phyloP scores from a whole-genome alignment of 2,797 vertebrate genomes.

The Pipistrellus pygmaeus region DNA sequence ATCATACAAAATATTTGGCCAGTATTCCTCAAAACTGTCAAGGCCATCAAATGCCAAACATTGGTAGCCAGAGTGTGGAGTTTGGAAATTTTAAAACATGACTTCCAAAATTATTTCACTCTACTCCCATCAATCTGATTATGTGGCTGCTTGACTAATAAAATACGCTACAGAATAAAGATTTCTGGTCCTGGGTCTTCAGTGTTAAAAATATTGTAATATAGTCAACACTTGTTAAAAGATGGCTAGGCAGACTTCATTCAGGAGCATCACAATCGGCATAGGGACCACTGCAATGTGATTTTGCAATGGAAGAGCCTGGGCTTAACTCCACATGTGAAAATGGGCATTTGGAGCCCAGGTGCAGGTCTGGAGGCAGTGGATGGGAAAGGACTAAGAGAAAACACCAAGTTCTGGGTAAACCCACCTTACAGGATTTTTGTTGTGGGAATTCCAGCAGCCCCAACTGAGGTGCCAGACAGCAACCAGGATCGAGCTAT shows the following conservation, averaged over 20 bases:
- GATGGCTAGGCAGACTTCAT: background rate
- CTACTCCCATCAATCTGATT: background rate
- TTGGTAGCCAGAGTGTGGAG: background rate
- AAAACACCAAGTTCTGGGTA: background rate
- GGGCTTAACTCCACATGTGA: background rate
- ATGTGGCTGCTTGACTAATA: background rate
- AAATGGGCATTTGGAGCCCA: background rate
- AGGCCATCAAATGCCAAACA: background rate
- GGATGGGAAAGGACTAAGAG: background rate
- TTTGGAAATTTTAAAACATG: conserved; percentile 19
- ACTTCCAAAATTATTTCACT: background rate
- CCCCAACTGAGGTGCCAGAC: background rate
- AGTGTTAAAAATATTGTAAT: background rate
- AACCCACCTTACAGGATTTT: background rate
- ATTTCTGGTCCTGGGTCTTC: background rate
- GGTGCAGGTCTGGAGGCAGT: background rate
- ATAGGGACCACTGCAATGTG: background rate
- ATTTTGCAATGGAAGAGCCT: background rate
- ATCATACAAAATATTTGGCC: background rate
- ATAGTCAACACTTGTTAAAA: background rate
- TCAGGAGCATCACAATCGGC: background rate
- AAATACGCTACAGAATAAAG: background rate
- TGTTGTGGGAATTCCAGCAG: background rate
- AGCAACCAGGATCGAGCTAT: background rate
- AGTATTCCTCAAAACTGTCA: background rate